Percentiles rank a stretch among this genome's conserved stretches.
phyloP scores from a whole-genome alignment of 1,140 invertebrate genomes.

The Leptoteleia sp. region DNA sequence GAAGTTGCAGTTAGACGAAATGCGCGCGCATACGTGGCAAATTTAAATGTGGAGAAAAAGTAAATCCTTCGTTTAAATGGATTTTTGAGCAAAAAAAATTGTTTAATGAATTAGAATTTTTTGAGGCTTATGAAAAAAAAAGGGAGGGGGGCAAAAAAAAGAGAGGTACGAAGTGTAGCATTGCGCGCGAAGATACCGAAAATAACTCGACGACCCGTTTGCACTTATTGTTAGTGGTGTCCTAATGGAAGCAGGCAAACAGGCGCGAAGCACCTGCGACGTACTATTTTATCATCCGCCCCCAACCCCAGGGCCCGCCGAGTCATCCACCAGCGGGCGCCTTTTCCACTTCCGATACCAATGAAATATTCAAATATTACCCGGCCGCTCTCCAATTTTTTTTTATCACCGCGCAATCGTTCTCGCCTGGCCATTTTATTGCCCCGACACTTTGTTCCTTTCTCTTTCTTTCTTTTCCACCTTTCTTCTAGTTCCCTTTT shows the following conservation, averaged over 20 bases:
- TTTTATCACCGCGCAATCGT: constrained; percentile 12
- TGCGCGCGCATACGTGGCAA: no score
- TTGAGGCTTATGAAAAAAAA: no score
- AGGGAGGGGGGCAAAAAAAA: constrained; percentile 2
- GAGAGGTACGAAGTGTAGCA: constrained; percentile 31
- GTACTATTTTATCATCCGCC: constrained; percentile 63
- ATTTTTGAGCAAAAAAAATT: no score
- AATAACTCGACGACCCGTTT: constrained; percentile 63
- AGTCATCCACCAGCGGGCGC: constrained; percentile 11
- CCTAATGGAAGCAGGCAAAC: constrained; percentile 49
- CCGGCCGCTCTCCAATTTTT: background rate
- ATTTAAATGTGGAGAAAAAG: no score
- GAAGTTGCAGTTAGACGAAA: no score
- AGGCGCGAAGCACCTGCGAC: constrained; percentile 55
- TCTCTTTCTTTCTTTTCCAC: no score
- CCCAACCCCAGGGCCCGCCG: constrained; percentile 4
- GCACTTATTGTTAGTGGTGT: constrained; percentile 66
- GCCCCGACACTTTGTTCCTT: no score
- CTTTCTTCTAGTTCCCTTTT: no score
- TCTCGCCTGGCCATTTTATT: constrained; percentile 12
- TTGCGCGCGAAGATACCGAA: constrained; percentile 38
- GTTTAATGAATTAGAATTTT: no score
- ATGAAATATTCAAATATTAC: constrained; percentile 51
- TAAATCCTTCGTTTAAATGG: no score
- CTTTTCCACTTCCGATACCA: constrained; percentile 42